Base-by-base conservation (phyloP, 2,113 vertebrate genomes). In the Charina bottae region DNA sequence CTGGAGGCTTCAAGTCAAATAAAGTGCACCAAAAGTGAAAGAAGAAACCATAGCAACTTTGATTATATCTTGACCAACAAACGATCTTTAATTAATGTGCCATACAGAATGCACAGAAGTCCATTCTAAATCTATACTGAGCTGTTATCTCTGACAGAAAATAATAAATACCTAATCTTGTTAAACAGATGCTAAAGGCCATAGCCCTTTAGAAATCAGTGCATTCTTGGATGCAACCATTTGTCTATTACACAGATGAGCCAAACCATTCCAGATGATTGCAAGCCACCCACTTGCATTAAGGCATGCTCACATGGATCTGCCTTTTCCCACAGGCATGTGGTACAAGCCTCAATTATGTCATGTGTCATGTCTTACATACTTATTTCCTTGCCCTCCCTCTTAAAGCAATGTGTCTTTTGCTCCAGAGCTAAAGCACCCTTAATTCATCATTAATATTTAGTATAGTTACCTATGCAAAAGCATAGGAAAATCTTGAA, bases 11-110 rank as follows among this genome's bases (percentile, higher is more conserved):
- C 23, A 91, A 93, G 88, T 95, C 89, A 93, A 93, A 53, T 21
- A 90, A 92, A 95, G 89, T 92, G 28, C 89, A 92, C 68, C 85
- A 94, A 64, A 83, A 90, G 17, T 88, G 91, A 94, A 58, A 94
- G 90, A 62, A 37, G 53, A 53, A 94, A 86, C 72, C 85, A 90
- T 64, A 83, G 90, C 42, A 92, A 68, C 28, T 59, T 86, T 62
- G 92, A 85, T 23, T 0, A 0, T 21, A 85, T 92, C 83, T 93
- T 93, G 91, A 87, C 62, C 92, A 93, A 89, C 19, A 58, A 92
- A 83, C 87, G 46, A 91, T 49, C 49, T 59, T 88, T 83, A 90
- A 37, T 42, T 90, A 90, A 87, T 21, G 37, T 91, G 72, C 12
- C 0, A 0, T 28, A 87, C 9, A 1, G 53, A 83, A 88, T 4